phyloP scores from a whole-genome alignment of 2,113 vertebrate genomes.

The Athene noctua region DNA sequence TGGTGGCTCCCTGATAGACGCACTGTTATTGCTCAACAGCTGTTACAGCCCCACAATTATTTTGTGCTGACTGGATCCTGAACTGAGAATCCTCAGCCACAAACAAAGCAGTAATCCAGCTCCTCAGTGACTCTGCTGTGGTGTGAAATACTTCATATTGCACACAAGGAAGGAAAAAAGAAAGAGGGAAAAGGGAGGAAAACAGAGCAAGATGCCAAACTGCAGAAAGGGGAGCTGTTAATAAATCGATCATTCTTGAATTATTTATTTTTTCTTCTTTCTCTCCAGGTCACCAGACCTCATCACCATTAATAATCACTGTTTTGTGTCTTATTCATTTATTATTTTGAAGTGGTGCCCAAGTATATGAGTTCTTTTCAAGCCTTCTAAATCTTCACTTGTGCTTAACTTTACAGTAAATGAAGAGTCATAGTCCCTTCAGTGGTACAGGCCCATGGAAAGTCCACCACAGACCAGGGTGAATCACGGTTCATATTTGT shows the following conservation, averaged over 20 bases:
- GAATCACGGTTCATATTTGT: neutral
- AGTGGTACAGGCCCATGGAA: neutral
- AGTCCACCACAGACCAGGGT: neutral
- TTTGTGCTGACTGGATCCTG: neutral
- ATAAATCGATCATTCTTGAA: neutral
- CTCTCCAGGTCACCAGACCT: neutral
- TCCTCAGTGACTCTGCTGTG: neutral
- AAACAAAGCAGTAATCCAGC: neutral
- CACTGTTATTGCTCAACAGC: neutral
- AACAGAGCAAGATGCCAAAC: neutral
- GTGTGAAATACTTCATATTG: neutral
- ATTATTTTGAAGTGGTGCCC: neutral
- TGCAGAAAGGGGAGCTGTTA: neutral
- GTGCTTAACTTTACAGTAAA: neutral
- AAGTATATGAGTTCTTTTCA: neutral
- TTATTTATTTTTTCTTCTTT: neutral
- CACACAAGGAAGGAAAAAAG: neutral
- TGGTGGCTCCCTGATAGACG: neutral
- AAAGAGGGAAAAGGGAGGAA: neutral
- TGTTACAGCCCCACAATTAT: no score
- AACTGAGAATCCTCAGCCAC: accelerated
- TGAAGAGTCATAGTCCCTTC: neutral
- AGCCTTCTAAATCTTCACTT: neutral
- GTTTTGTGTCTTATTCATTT: neutral
- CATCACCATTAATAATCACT: neutral